Conservation (phyloP, 1,140 invertebrate genomes). For the Trinorchestia longiramus region DNA sequence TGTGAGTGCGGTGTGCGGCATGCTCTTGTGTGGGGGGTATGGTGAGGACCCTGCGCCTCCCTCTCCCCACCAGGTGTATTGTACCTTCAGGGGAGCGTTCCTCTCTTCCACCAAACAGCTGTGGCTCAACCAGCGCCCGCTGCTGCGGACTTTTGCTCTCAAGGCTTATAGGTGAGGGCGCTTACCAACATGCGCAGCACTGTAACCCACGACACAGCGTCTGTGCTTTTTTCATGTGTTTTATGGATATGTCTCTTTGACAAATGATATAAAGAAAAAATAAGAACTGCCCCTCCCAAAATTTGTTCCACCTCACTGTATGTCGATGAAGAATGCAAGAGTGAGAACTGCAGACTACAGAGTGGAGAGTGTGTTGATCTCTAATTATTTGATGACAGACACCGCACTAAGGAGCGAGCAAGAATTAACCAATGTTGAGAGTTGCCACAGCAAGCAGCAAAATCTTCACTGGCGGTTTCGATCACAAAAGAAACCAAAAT, state of each 20-base stretch:
- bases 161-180: slow-evolving; percentile 64
- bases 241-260: too few species aligned
- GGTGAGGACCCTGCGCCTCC: not conserved
- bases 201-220: too few species aligned
- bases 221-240: too few species aligned
- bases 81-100: slow-evolving; percentile 70
- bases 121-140: slow-evolving; percentile 70
- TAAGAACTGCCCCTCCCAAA: too few species aligned
- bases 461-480: too few species aligned
- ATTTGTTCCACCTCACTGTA: not conserved
- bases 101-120: slow-evolving; percentile 70
- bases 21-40: not conserved
- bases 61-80: slow-evolving; percentile 70
- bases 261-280: too few species aligned
- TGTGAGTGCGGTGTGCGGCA: slow-evolving; percentile 11
- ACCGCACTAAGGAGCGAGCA: not conserved
- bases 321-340: not conserved
- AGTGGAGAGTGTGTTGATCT: not conserved
- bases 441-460: too few species aligned
- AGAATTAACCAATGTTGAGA: not conserved
- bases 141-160: slow-evolving; percentile 69
- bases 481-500: too few species aligned
- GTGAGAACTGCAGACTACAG: not conserved
- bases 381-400: not conserved
- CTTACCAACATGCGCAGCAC: too few species aligned